A percentile compares a stretch with the other conserved stretches of the same genome.
Conservation (phyloP, 2,797 vertebrate genomes). For the Cichlasoma orientale region DNA sequence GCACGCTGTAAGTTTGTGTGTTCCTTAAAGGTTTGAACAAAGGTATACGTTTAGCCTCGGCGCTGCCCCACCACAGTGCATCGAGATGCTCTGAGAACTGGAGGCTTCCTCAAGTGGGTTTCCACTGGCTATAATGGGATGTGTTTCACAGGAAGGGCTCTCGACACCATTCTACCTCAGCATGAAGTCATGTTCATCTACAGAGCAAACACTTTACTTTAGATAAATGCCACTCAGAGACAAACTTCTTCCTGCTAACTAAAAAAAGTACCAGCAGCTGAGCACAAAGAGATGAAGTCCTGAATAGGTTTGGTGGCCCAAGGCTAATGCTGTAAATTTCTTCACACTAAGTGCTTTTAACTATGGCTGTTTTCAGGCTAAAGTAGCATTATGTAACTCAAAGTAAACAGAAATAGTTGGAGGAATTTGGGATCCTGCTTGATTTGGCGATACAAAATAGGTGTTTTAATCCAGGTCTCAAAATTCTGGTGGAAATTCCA, state of each 20-base stretch:
- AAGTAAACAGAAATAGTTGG: no score
- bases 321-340: no score
- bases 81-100: not conserved
- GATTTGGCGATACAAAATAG: no score
- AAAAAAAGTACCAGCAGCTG: accelerated
- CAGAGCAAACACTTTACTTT: accelerated
- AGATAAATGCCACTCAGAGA: not conserved
- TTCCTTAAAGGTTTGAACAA: conserved; percentile 9
- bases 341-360: no score
- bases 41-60: not conserved
- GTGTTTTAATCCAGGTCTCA: no score
- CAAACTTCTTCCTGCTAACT: not conserved
- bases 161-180: not conserved
- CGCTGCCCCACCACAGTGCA: not conserved
- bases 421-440: no score
- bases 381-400: no score
- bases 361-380: no score
- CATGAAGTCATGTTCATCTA: not conserved
- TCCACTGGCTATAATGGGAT: not conserved
- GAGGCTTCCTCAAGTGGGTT: not conserved
- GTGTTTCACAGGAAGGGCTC: conserved; percentile 2
- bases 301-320: not conserved
- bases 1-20: not conserved
- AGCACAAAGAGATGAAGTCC: not conserved
- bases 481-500: no score